Percentiles rank a stretch among this genome's conserved stretches.
Conservation (phyloP, 2,888 invertebrate genomes). For the Selenia dentaria region DNA sequence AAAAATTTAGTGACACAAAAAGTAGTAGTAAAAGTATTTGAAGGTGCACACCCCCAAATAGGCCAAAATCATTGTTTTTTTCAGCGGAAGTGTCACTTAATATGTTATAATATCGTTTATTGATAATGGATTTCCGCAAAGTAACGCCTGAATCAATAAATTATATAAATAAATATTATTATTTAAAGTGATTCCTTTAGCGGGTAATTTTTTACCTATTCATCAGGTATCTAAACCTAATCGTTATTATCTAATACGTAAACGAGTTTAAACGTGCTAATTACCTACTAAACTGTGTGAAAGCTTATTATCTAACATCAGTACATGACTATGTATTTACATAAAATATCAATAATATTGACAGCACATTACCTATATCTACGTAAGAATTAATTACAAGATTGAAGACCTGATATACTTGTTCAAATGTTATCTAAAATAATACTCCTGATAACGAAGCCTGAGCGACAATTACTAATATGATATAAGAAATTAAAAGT, state of each 20-base stretch:
- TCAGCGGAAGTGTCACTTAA: too few relatives aligned
- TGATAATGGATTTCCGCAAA: too few relatives aligned
- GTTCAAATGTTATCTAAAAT: conserved; percentile 8
- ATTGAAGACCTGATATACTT: conserved; percentile 34
- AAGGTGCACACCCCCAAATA: too few relatives aligned
- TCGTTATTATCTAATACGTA: conserved; percentile 5
- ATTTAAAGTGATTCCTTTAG: too few relatives aligned
- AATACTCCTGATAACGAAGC: neutral
- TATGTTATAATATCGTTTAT: too few relatives aligned
- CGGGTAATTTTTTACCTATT: too few relatives aligned
- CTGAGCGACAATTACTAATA: neutral
- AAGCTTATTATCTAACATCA: conserved; percentile 29
- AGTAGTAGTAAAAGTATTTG: too few relatives aligned
- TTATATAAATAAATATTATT: too few relatives aligned
- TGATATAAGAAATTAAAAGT: neutral
- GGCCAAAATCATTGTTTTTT: too few relatives aligned
- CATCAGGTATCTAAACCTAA: too few relatives aligned
- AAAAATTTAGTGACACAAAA: too few relatives aligned
- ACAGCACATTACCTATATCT: conserved; percentile 3
- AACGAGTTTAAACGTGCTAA: conserved; percentile 24
- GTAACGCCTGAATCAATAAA: too few relatives aligned
- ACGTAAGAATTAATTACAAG: conserved; percentile 2
- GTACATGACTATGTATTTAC: conserved; percentile 11
- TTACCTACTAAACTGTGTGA: conserved; percentile 25
- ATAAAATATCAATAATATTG: conserved; percentile 3